These are phyloP conservation scores for Diadumene lineata DNA, from an alignment of 92 coral and sea anemone genomes.

Conservation along the genomic window DNA sequence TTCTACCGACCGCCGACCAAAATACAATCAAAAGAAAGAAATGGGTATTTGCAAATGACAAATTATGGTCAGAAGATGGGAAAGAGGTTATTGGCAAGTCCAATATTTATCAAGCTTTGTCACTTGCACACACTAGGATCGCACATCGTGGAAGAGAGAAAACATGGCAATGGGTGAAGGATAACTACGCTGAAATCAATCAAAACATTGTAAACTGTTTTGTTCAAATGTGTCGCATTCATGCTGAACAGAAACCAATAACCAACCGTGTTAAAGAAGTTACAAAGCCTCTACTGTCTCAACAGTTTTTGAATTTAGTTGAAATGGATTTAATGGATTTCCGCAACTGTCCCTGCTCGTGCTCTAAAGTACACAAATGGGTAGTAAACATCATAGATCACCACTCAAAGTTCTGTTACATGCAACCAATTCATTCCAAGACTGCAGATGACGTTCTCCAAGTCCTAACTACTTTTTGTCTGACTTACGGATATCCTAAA, in stretches of 20 bases:
- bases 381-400: slow-evolving; percentile 32
- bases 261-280: slow-evolving; percentile 39
- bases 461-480: slow-evolving; percentile 5
- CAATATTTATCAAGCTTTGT: slow-evolving; percentile 4
- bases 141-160: slow-evolving; percentile 45
- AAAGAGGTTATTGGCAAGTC: slow-evolving; percentile 8
- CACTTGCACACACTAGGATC: slow-evolving; percentile 21
- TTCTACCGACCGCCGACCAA: slow-evolving; percentile 2
- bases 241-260: slow-evolving; percentile 31
- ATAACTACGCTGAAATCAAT: slow-evolving; percentile 38
- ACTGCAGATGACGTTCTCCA: background rate
- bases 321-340: slow-evolving; percentile 28
- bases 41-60: slow-evolving; percentile 7
- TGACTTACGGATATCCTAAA: slow-evolving; percentile 45
- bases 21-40: slow-evolving; percentile 20
- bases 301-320: slow-evolving; percentile 19
- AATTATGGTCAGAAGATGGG: slow-evolving; percentile 12
- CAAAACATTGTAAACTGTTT: slow-evolving; percentile 28
- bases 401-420: slow-evolving; percentile 28
- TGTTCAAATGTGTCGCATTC: slow-evolving; percentile 21
- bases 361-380: slow-evolving; percentile 33
- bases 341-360: slow-evolving; percentile 30
- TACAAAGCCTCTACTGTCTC: slow-evolving; percentile 18
- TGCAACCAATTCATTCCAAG: background rate
- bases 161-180: slow-evolving; percentile 29